A percentile compares a stretch with the other conserved stretches of the same genome.
These are phyloP conservation scores for Musca domestica DNA, from an alignment of 1,140 invertebrate species.

Conservation along the genomic window DNA sequence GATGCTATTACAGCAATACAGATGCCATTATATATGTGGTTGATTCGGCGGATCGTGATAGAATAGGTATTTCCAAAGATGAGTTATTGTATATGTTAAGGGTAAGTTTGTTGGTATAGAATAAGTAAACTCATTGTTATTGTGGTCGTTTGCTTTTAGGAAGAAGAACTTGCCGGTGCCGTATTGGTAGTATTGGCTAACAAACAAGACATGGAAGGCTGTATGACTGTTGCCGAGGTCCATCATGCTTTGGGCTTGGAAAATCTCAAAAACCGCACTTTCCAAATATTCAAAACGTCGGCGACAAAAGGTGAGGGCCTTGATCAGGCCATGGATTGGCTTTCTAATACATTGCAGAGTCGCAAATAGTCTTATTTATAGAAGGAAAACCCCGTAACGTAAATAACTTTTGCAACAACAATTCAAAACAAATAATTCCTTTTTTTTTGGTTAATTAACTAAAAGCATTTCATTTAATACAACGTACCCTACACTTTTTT, in stretches of 20 bases:
- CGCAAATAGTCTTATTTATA: constrained; percentile 66
- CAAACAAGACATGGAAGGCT: constrained; percentile 98
- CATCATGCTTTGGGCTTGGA: constrained; percentile 94
- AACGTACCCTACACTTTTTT: too few species aligned
- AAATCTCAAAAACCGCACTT: constrained; percentile 92
- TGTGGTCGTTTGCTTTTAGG: constrained; percentile 59
- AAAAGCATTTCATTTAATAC: too few species aligned
- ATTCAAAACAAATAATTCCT: too few species aligned
- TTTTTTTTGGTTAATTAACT: too few species aligned
- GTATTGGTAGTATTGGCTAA: constrained; percentile 97
- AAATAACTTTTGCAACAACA: too few species aligned
- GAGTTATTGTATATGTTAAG: constrained; percentile 96
- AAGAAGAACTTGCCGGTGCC: constrained; percentile 95
- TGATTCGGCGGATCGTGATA: constrained; percentile 96
- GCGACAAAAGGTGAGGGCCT: constrained; percentile 98
- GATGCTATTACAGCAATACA: constrained; percentile 99
- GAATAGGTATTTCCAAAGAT: constrained; percentile 98
- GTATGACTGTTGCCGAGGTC: constrained; percentile 93
- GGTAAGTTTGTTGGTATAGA: constrained; percentile 59
- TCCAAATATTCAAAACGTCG: constrained; percentile 99
- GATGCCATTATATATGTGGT: constrained; percentile 99
- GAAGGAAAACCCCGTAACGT: too few species aligned
- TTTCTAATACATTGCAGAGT: constrained; percentile 83
- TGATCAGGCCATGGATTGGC: constrained; percentile 99
- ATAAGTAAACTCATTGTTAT: not conserved